Conservation (phyloP, 1,140 invertebrate genomes). For the Drosophila lini region DNA sequence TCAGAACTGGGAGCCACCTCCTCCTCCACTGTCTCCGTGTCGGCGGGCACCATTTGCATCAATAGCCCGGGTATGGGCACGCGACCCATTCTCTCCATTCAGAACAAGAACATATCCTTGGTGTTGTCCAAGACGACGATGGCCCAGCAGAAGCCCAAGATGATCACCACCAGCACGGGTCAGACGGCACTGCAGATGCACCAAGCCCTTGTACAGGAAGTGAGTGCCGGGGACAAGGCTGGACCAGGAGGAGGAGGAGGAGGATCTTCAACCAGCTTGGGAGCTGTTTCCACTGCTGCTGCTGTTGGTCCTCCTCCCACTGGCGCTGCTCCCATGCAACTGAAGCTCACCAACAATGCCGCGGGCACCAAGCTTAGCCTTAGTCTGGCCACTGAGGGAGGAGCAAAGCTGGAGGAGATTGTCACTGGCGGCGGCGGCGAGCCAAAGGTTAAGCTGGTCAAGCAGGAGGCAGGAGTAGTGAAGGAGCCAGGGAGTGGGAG, state of each 20-base stretch:
- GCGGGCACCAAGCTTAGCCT: slow-evolving; percentile 30
- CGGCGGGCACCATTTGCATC: slow-evolving; percentile 39
- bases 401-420: slow-evolving; percentile 35
- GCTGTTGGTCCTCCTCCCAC: not conserved
- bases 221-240: not conserved
- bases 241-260: not conserved
- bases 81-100: slow-evolving; percentile 19
- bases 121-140: slow-evolving; percentile 67
- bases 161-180: slow-evolving; percentile 61
- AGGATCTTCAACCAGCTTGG: not conserved
- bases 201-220: slow-evolving; percentile 38
- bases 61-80: slow-evolving; percentile 34
- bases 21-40: slow-evolving; percentile 38
- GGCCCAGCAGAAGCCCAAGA: slow-evolving; percentile 66
- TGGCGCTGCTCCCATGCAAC: not conserved
- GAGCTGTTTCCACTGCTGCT: not conserved
- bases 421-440: slow-evolving; percentile 17
- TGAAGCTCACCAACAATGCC: slow-evolving; percentile 10
- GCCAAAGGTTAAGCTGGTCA: slow-evolving; percentile 32
- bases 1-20: slow-evolving; percentile 9
- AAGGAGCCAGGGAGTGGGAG: slow-evolving; percentile 15
- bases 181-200: slow-evolving; percentile 54
- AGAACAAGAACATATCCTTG: slow-evolving; percentile 65
- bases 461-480: slow-evolving; percentile 21
- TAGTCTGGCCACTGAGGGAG: slow-evolving; percentile 22